phyloP scores from a whole-genome alignment of 2,888 invertebrate genomes.

The Papilio gigon region DNA sequence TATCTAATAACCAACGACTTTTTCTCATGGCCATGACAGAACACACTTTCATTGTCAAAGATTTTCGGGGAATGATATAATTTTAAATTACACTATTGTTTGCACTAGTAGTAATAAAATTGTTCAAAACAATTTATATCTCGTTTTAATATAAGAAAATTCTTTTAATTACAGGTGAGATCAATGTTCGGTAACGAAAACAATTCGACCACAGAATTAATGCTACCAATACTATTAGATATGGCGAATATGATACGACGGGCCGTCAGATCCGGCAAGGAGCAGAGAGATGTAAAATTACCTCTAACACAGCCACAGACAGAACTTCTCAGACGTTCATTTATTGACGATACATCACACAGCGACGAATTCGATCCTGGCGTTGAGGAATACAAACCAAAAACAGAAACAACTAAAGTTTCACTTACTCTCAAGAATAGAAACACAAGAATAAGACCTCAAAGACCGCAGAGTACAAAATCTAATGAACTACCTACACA shows the following conservation, averaged over 20 bases:
- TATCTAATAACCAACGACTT: slow-evolving; percentile 38
- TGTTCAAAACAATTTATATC: too few relatives aligned
- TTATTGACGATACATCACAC: slow-evolving; percentile 56
- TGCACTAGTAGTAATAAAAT: background rate
- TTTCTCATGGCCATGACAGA: slow-evolving; percentile 61
- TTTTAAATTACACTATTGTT: slow-evolving; percentile 25
- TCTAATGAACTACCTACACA: slow-evolving; percentile 37
- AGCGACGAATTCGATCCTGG: slow-evolving; percentile 64
- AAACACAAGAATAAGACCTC: slow-evolving; percentile 58
- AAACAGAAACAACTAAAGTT: slow-evolving; percentile 49
- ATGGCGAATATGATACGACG: slow-evolving; percentile 84
- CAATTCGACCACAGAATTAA: slow-evolving; percentile 80
- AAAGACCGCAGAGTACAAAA: slow-evolving; percentile 52
- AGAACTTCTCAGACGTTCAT: slow-evolving; percentile 69
- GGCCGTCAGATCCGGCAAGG: slow-evolving; percentile 72
- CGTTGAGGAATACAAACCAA: slow-evolving; percentile 48
- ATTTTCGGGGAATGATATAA: slow-evolving; percentile 26
- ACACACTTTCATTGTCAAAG: slow-evolving; percentile 41
- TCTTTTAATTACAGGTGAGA: slow-evolving; percentile 76
- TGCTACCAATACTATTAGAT: slow-evolving; percentile 85
- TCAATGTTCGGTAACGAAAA: slow-evolving; percentile 82
- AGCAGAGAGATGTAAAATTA: slow-evolving; percentile 62
- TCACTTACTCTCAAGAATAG: slow-evolving; percentile 50
- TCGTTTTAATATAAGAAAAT: too few relatives aligned
- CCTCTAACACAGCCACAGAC: slow-evolving; percentile 55